These are phyloP conservation scores for Chaenocephalus aceratus DNA, from an alignment of 2,113 vertebrate genomes.

Conservation along the genomic window DNA sequence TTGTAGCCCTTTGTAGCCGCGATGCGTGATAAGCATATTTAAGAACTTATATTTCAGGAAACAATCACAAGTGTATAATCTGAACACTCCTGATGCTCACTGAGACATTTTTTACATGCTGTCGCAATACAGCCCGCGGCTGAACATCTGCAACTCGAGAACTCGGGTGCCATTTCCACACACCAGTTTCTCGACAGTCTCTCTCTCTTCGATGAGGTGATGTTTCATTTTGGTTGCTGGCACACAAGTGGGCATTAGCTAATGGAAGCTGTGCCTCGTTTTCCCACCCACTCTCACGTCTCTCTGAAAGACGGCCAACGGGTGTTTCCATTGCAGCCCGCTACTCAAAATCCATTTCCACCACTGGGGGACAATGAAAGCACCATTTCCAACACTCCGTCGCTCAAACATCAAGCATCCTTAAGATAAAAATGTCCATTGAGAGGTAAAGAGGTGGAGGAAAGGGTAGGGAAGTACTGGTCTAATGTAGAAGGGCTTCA, in stretches of 20 bases:
- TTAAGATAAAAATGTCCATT: slow-evolving; percentile 78
- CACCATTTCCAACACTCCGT: slow-evolving; percentile 68
- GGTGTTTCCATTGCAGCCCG: slow-evolving; percentile 67
- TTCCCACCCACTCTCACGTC: slow-evolving; percentile 66
- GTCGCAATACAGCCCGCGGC: neutral
- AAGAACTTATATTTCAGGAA: slow-evolving; percentile 1
- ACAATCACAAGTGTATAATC: neutral
- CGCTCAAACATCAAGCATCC: slow-evolving; percentile 78
- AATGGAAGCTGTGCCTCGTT: slow-evolving; percentile 79
- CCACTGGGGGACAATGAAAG: slow-evolving; percentile 76
- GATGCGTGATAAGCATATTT: slow-evolving; percentile 8
- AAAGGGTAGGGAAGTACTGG: slow-evolving; percentile 41
- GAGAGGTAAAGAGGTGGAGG: slow-evolving; percentile 64
- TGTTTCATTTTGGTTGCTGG: slow-evolving; percentile 72
- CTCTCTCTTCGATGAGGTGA: slow-evolving; percentile 20
- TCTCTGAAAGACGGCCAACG: slow-evolving; percentile 65
- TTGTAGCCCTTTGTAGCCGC: neutral
- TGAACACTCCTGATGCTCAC: neutral
- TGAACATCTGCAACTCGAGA: slow-evolving; percentile 49
- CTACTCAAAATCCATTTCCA: slow-evolving; percentile 85
- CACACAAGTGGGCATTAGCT: slow-evolving; percentile 85
- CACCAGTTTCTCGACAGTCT: slow-evolving; percentile 26
- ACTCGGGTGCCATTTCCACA: slow-evolving; percentile 30
- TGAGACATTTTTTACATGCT: slow-evolving; percentile 11
- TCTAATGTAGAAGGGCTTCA: slow-evolving; percentile 85